A percentile compares a stretch with the other conserved stretches of the same genome.
phyloP scores from a whole-genome alignment of 2,888 invertebrate species.

The Agrotis segetum region DNA sequence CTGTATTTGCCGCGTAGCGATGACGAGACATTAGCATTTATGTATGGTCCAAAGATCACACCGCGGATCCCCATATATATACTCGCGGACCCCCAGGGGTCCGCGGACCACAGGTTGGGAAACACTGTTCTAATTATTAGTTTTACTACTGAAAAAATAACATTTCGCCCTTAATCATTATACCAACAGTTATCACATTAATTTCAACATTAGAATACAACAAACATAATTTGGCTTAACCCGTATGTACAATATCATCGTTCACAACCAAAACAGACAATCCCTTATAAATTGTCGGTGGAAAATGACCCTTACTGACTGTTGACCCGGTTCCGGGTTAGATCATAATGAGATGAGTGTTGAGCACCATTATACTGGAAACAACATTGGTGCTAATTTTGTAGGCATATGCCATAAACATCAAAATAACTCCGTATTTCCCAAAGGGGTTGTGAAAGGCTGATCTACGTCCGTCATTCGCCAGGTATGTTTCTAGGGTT shows the following conservation, averaged over 20 bases:
- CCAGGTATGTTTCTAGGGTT: too few species aligned
- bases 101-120: too few species aligned
- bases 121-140: too few species aligned
- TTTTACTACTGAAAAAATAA: too few species aligned
- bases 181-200: not conserved
- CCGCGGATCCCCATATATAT: too few species aligned
- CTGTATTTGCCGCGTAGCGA: too few species aligned
- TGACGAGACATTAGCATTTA: too few species aligned
- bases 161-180: not conserved
- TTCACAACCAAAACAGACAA: slow-evolving; percentile 29
- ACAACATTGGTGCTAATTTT: slow-evolving; percentile 20
- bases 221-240: not conserved
- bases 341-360: slow-evolving; percentile 24
- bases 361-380: slow-evolving; percentile 11
- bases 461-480: too few species aligned
- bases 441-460: not conserved
- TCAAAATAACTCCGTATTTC: not conserved
- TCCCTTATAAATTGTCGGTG: slow-evolving; percentile 24
- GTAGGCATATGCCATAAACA: not conserved
- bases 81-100: too few species aligned
- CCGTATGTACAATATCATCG: slow-evolving; percentile 27
- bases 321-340: slow-evolving; percentile 41
- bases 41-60: too few species aligned
- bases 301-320: slow-evolving; percentile 21
- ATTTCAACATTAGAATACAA: not conserved